Conservation (phyloP, 2,113 vertebrate genomes). For the Hypomesus transpacificus region DNA sequence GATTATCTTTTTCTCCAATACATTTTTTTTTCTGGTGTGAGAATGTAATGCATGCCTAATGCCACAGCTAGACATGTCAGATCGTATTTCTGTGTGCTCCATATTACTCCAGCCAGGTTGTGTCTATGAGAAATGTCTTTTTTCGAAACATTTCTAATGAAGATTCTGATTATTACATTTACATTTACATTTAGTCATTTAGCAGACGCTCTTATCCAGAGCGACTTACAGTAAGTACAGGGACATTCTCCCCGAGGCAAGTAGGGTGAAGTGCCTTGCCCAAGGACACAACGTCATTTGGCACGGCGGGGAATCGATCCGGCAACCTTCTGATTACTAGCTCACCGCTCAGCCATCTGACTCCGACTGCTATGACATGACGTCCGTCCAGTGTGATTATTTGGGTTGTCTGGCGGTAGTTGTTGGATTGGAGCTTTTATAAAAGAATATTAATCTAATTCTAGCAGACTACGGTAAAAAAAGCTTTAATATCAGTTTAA, state of each 20-base stretch:
- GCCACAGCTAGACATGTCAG: not conserved
- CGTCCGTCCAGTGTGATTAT: conserved; percentile 14
- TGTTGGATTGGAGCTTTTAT: not conserved
- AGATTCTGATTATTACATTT: conserved; percentile 45
- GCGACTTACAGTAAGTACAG: no score
- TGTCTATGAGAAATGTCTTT: conserved; percentile 1
- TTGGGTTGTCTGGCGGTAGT: not conserved
- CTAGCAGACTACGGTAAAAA: conserved; percentile 17
- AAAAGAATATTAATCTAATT: conserved; percentile 29
- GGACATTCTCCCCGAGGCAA: no score
- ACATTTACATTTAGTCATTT: no score
- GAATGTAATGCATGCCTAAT: conserved; percentile 7
- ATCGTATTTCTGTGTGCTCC: not conserved
- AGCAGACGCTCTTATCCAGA: no score
- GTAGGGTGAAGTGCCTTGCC: no score
- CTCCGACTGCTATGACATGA: no score
- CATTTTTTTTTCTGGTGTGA: not conserved
- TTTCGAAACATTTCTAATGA: not conserved
- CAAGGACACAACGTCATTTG: no score
- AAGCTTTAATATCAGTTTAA: no score
- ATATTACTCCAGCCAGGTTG: not conserved
- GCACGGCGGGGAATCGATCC: no score
- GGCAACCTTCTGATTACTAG: conserved; percentile 16
- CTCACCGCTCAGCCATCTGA: no score
- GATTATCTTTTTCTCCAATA: conserved; percentile 5